Evolutionary conservation across 2,888 invertebrate genomes (phyloP), one percentile per base, ranked within the genome.

Genomic region (Bhutanitis thaidina): DNA sequence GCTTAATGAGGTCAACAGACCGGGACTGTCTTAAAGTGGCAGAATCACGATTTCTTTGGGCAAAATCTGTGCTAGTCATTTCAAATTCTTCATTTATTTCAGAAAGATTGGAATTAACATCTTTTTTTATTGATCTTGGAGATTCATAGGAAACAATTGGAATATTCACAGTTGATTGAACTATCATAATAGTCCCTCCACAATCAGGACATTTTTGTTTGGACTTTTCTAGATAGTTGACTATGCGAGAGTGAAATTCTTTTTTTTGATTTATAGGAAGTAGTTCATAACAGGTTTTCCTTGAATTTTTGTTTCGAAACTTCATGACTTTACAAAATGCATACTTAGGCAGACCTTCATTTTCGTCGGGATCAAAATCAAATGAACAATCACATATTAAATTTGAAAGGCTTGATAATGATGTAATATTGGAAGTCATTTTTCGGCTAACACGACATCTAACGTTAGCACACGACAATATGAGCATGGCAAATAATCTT

Each of bases 301-400:
- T 81, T 35, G 91, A 87, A 47, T 75, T 82, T 54, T 76, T 82
- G 55, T 82, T 89, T 67, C 83, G 88, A 61, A 93, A 93, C 63
- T 86, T 89, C 65, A 92, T 77, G 8, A 91, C 69, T 66, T 89
- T 90, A 64, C 93, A 93, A 67, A 88, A 90, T 7, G 92, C 90
- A 59, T 91, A 91, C 59, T 80, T 81, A 0, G 92, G 91, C 38
- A 91, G 66, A 55, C 78, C 74, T 47, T 76, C 65, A 55, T 57
- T 61, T 15, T 53, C 62, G 43, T 83, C 77, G 10, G 77, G 63
- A 36, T 85, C 78, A 53, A 79, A 74, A 5, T 84, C 80, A 60
- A 90, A 84, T 49, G 56, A 62, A 61, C 90, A 90, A 32, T 80
- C 78, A 57, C 88, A 87, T 7, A 49, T 32, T 51, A 82, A 63